Conservation (phyloP, 2,113 vertebrate species). For the Python bivittatus region DNA sequence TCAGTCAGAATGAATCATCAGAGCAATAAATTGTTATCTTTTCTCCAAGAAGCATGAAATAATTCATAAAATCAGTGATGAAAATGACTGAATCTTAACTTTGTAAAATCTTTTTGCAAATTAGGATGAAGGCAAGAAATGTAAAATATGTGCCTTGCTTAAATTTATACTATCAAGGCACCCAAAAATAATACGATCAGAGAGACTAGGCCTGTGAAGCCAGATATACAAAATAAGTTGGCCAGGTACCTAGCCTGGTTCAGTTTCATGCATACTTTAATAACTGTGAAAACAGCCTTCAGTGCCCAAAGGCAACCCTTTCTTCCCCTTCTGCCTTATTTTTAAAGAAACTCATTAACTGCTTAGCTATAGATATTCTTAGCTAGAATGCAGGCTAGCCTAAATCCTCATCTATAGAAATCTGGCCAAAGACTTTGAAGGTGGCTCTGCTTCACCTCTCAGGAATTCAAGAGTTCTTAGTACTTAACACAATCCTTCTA, state of each 20-base stretch:
- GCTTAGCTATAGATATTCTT: background rate
- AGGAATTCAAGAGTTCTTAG: background rate
- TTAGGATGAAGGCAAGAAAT: background rate
- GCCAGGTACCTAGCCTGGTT: background rate
- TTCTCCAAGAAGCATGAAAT: background rate
- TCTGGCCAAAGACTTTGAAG: background rate
- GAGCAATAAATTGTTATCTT: constrained; percentile 7
- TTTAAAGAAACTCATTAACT: background rate
- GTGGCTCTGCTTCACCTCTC: background rate
- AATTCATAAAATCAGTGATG: background rate
- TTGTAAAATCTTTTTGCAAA: background rate
- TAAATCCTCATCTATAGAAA: background rate
- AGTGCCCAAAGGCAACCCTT: background rate
- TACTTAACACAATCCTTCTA: background rate
- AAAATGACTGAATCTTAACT: background rate
- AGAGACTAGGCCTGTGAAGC: background rate
- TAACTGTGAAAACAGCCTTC: background rate
- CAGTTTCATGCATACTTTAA: background rate
- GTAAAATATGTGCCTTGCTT: background rate
- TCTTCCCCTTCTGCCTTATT: background rate
- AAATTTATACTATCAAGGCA: background rate
- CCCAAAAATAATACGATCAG: background rate
- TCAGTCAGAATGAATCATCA: background rate
- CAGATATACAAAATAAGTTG: background rate
- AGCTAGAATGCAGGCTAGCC: background rate